Evolutionary conservation across 2,113 vertebrate species (phyloP).

Genomic region (Ammodytes dubius): DNA sequence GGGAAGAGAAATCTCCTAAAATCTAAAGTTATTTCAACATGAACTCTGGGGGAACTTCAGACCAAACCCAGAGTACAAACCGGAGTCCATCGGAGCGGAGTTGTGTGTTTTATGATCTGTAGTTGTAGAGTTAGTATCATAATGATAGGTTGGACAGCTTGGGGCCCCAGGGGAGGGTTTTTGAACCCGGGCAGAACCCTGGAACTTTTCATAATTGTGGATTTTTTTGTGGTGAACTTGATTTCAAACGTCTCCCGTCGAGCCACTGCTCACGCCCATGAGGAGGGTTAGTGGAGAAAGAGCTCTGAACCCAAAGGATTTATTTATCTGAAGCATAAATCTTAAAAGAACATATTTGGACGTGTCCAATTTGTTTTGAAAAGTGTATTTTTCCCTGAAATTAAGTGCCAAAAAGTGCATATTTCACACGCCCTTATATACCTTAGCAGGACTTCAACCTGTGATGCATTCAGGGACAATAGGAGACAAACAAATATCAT

Average conservation of each 20-base stretch:
- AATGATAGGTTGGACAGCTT: constrained; percentile 42
- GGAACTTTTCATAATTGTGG: constrained; percentile 43
- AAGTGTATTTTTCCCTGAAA: background rate
- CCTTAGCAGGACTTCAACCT: background rate
- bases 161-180: constrained; percentile 36
- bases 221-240: constrained; percentile 49
- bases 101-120: constrained; percentile 33
- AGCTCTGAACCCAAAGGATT: background rate
- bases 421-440: background rate
- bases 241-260: constrained; percentile 38
- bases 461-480: background rate
- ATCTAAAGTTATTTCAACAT: background rate
- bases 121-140: constrained; percentile 34
- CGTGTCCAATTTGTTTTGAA: background rate
- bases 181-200: constrained; percentile 20
- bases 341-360: background rate
- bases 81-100: background rate
- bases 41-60: constrained; percentile 39
- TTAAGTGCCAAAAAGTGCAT: background rate
- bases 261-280: constrained; percentile 8
- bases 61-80: background rate
- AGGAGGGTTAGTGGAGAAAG: background rate
- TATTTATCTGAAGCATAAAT: constrained; percentile 22
- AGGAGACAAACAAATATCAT: background rate
- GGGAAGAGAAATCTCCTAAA: background rate